Evolutionary conservation across 2,113 vertebrate species (phyloP).

Genomic region (Struthio camelus): DNA sequence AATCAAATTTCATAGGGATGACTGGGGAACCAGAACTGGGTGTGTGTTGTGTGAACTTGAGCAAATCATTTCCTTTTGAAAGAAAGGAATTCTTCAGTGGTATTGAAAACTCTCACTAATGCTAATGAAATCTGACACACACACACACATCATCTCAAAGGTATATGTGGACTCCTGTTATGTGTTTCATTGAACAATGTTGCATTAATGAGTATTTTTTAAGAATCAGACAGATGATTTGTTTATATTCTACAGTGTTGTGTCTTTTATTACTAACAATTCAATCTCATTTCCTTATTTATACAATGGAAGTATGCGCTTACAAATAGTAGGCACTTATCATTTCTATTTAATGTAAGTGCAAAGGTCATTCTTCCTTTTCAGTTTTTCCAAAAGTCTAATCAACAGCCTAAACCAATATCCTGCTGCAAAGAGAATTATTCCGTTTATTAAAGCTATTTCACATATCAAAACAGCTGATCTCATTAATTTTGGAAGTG

Average conservation of each 20-base stretch:
- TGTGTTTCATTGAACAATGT: not conserved
- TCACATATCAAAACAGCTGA: not conserved
- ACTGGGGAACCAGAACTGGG: not conserved
- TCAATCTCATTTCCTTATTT: not conserved
- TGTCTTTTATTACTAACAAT: not conserved
- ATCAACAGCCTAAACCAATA: not conserved
- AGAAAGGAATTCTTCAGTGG: not conserved
- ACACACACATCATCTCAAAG: not conserved
- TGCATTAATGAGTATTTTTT: not conserved
- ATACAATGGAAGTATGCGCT: not conserved
- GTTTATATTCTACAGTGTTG: not conserved
- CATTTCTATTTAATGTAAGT: not conserved
- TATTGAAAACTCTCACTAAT: not conserved
- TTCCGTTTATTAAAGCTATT: not conserved
- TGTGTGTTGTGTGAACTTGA: rapidly evolving
- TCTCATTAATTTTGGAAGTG: not conserved
- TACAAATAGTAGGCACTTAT: not conserved
- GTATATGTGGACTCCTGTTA: not conserved
- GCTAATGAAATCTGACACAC: not conserved
- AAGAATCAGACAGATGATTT: not conserved
- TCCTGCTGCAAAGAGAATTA: not conserved
- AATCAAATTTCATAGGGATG: not conserved
- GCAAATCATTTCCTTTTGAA: not conserved
- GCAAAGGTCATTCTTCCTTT: not conserved
- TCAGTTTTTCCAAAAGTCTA: not conserved